Percentiles rank a stretch among this genome's conserved stretches.
Evolutionary conservation across 1,140 invertebrate species (phyloP).

Genomic region (Saccostrea echinata): DNA sequence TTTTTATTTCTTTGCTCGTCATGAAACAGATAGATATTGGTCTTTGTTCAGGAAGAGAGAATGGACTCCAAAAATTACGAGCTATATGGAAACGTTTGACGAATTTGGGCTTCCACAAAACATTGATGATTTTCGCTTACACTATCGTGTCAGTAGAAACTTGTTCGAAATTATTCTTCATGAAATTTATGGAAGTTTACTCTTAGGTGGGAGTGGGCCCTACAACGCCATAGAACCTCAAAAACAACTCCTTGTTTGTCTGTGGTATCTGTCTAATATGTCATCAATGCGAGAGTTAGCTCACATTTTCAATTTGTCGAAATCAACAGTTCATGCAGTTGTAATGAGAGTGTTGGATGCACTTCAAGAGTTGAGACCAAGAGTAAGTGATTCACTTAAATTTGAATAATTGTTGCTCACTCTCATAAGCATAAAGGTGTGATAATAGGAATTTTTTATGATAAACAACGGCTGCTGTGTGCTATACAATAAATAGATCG

Average conservation of each 20-base stretch:
- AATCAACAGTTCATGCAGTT: constrained; percentile 51
- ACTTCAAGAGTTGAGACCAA: background rate
- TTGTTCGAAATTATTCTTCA: too few species aligned
- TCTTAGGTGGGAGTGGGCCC: constrained; percentile 22
- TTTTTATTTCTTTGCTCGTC: background rate
- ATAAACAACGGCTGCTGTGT: too few species aligned
- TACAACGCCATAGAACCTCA: constrained; percentile 43
- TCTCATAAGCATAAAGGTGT: too few species aligned
- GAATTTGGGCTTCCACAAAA: constrained; percentile 30
- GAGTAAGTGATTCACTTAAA: constrained; percentile 22
- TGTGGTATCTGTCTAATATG: constrained; percentile 42
- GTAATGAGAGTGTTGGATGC: constrained; percentile 23
- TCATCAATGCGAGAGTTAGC: constrained; percentile 49
- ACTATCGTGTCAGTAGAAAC: constrained; percentile 50
- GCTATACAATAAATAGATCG: too few species aligned
- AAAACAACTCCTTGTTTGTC: constrained; percentile 48
- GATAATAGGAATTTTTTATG: too few species aligned
- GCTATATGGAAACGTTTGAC: constrained; percentile 31
- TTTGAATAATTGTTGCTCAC: too few species aligned
- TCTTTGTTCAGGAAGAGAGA: constrained; percentile 8
- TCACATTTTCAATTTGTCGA: constrained; percentile 45
- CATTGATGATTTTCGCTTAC: constrained; percentile 46
- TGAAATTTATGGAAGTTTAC: constrained; percentile 19
- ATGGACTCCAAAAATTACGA: constrained; percentile 24
- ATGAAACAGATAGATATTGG: constrained; percentile 1